Base-by-base conservation (phyloP, 2,888 invertebrate species). In the Lasioglossum figueresi region DNA sequence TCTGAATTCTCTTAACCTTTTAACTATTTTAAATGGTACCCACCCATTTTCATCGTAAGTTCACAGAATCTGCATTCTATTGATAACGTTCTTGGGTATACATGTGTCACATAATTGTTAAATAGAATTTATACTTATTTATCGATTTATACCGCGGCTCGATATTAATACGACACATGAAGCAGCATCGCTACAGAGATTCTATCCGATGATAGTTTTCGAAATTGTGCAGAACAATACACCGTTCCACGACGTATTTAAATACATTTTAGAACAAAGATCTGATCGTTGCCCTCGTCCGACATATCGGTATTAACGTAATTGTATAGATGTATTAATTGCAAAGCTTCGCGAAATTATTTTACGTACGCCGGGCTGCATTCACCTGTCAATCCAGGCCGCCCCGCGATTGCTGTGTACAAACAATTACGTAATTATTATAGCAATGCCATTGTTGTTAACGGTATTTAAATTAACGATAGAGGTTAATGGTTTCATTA, bases 371-470 rank as follows among this genome's bases (percentile, higher is more conserved):
- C 16, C 45, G 4, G n/a, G 6, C 45, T 14, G 48, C 23, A 74
- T 77, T 81, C 63, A 52, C 48, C 72, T 72, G 40, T 59, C 70
- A 37, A 37, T 43, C 40, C 8, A 68, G 1, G 12, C 23, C n/a
- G 27, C 34, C 10, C 37, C 19, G 27, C n/a, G 31, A 43, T 27
- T 43, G 45, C 34, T 66, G 27, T 12, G 23, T 52, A 34, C 45
- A 31, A 76, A 76, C 68, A 74, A 82, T 78, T 68, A 27, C 66
- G 43, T 43, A 74, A 82, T 82, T 56, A 77, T 81, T 81, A 77
- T 72, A 71, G 76, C 27, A 79, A 80, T 63, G 31, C 43, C n/a
- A 23, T 73, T 52, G 43, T 34, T 82, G 34, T 68, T 68, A 68
- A 27, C 34, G 4, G 73, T 27, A 43, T 70, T 56, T n/a, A 14